Evolutionary conservation across 2,888 invertebrate species (phyloP).

Genomic region (Amorpha juglandis): DNA sequence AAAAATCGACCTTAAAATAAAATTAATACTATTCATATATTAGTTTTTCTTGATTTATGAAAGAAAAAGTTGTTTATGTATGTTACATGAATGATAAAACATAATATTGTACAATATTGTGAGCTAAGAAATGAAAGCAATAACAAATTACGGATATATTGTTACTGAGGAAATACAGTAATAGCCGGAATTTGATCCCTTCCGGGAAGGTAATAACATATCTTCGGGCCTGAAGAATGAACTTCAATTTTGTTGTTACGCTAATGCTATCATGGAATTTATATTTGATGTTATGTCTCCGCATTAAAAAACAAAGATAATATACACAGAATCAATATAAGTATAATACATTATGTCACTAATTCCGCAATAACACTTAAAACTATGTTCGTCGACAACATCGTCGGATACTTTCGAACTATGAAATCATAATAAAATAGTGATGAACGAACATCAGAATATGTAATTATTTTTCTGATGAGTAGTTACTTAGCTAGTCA

Average conservation of each 20-base stretch:
- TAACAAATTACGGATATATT: constrained; percentile 4
- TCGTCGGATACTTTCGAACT: no score
- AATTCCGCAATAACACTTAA: no score
- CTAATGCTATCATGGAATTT: neutral
- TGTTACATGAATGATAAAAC: neutral
- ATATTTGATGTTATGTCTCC: neutral
- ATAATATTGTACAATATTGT: neutral
- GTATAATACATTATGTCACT: no score
- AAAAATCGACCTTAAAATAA: no score
- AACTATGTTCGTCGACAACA: no score
- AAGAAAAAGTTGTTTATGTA: neutral
- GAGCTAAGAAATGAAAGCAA: neutral
- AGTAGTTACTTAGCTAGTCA: no score
- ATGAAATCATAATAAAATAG: no score
- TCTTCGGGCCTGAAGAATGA: constrained; percentile 5
- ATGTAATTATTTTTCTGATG: no score
- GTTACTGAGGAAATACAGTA: constrained; percentile 14
- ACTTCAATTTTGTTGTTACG: constrained; percentile 7
- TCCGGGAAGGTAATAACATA: constrained; percentile 21
- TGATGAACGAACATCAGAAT: no score
- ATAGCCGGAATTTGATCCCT: constrained; percentile 23
- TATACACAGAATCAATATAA: no score
- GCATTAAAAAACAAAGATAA: no score
- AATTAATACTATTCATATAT: neutral
- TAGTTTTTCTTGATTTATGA: neutral